These are phyloP conservation scores for Dromaius novaehollandiae DNA, from an alignment of 2,113 vertebrate genomes.

Conservation along the genomic window DNA sequence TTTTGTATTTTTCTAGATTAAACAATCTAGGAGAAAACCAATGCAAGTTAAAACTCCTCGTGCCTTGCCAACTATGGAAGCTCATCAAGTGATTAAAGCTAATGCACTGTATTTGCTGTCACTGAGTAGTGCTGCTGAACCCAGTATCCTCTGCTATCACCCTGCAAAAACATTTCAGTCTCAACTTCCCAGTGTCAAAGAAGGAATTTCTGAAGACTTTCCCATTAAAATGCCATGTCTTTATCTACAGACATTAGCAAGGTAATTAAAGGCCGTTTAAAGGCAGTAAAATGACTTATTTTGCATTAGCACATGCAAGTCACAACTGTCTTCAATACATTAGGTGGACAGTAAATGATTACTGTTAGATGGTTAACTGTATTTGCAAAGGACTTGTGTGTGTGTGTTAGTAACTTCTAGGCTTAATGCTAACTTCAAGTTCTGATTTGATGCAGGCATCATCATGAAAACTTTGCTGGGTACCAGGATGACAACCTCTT, in stretches of 20 bases:
- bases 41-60: slow-evolving; percentile 96
- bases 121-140: slow-evolving; percentile 94
- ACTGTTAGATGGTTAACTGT: rapidly evolving
- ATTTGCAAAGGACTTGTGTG: neutral
- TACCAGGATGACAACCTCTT: slow-evolving; percentile 98
- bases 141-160: slow-evolving; percentile 93
- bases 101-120: slow-evolving; percentile 96
- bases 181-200: slow-evolving; percentile 95
- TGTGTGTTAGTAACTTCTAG: neutral
- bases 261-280: slow-evolving; percentile 69
- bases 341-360: neutral
- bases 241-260: slow-evolving; percentile 95
- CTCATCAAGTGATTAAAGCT: slow-evolving; percentile 98
- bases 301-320: neutral
- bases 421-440: neutral
- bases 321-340: neutral
- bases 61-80: slow-evolving; percentile 96
- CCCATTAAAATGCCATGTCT: slow-evolving; percentile 97
- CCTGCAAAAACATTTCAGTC: slow-evolving; percentile 90
- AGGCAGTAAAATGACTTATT: neutral
- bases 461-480: slow-evolving; percentile 94
- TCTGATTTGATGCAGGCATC: slow-evolving; percentile 84
- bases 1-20: slow-evolving; percentile 81
- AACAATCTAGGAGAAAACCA: slow-evolving; percentile 95
- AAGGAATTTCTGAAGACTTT: slow-evolving; percentile 94